Evolutionary conservation across 1,140 invertebrate genomes (phyloP).

Genomic region (Hypsibius dujardini): DNA sequence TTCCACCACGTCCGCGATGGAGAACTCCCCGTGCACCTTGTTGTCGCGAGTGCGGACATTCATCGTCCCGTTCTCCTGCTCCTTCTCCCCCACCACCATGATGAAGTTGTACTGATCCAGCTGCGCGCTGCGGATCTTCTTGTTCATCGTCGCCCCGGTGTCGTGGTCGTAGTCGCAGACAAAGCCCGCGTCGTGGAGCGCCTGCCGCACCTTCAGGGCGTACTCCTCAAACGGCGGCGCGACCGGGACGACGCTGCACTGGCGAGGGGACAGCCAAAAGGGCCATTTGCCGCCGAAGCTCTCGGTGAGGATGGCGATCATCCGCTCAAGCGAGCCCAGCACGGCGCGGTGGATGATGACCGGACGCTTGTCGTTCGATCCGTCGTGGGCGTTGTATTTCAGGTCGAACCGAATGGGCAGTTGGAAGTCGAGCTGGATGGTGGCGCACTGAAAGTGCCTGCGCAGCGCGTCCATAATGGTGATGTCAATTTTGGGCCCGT

Average conservation of each 20-base stretch:
- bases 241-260: conserved; percentile 77
- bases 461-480: conserved; percentile 82
- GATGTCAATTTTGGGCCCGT: conserved; percentile 98
- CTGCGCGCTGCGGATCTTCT: conserved; percentile 92
- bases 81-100: conserved; percentile 86
- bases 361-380: conserved; percentile 62
- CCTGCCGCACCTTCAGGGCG: conserved; percentile 52
- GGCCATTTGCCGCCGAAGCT: conserved; percentile 94
- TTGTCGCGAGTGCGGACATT: conserved; percentile 95
- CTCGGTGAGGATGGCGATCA: conserved; percentile 94
- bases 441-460: conserved; percentile 80
- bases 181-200: conserved; percentile 65
- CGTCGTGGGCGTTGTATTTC: conserved; percentile 52
- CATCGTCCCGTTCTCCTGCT: conserved; percentile 68
- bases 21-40: conserved; percentile 81
- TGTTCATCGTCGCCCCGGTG: conserved; percentile 85
- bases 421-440: conserved; percentile 96
- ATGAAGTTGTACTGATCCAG: conserved; percentile 97
- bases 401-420: conserved; percentile 78
- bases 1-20: conserved; percentile 54
- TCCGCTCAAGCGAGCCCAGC: conserved; percentile 86
- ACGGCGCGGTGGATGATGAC: conserved; percentile 97
- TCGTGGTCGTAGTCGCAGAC: conserved; percentile 77
- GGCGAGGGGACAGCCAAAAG: conserved; percentile 90
- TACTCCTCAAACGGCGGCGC: conserved; percentile 66